Evolutionary conservation across 2,888 invertebrate species (phyloP).

Genomic region (Drosophila falleni): DNA sequence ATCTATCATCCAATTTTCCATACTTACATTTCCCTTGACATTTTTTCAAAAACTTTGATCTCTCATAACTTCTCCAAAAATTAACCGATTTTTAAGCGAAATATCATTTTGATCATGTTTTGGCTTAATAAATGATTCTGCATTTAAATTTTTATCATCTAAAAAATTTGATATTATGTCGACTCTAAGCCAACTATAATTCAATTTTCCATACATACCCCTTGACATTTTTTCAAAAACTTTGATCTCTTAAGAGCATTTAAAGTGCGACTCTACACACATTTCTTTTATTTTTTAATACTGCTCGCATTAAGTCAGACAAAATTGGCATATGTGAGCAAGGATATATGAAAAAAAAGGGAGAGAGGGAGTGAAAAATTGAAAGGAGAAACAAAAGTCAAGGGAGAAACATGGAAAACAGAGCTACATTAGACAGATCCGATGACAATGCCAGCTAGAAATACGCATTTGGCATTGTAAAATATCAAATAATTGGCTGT

Average conservation of each 20-base stretch:
- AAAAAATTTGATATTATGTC: too few relatives aligned
- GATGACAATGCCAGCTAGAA: slow-evolving; percentile 14
- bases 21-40: too few relatives aligned
- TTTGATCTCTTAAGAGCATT: slow-evolving; percentile 6
- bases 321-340: slow-evolving; percentile 41
- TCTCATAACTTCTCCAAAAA: too few relatives aligned
- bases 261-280: background rate
- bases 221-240: too few relatives aligned
- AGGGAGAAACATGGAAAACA: background rate
- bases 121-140: too few relatives aligned
- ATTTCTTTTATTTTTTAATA: slow-evolving; percentile 5
- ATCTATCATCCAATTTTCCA: too few relatives aligned
- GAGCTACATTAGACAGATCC: slow-evolving; percentile 9
- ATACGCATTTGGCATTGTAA: slow-evolving; percentile 13
- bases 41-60: too few relatives aligned
- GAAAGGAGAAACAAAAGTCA: background rate
- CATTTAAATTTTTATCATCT: too few relatives aligned
- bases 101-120: too few relatives aligned
- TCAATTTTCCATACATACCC: too few relatives aligned
- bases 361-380: background rate
- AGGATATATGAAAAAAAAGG: background rate
- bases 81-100: too few relatives aligned
- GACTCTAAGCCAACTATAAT: too few relatives aligned
- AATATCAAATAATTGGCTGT: slow-evolving; percentile 18
- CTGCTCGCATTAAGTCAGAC: slow-evolving; percentile 12